These are phyloP conservation scores for Malurus melanocephalus DNA, from an alignment of 2,113 vertebrate genomes.

Conservation along the genomic window DNA sequence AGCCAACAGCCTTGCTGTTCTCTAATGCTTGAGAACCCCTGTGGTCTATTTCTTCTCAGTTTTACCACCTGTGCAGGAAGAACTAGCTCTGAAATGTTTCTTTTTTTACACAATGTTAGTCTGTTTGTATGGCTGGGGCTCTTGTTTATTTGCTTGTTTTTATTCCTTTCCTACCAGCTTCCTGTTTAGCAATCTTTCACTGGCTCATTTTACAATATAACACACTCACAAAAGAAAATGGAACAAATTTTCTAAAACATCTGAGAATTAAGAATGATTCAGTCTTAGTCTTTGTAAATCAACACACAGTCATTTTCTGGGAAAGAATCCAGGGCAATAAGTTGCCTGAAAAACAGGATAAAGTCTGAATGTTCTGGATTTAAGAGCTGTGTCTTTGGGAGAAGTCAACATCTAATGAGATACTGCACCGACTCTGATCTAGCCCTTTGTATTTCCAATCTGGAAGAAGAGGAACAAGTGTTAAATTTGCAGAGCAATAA, in stretches of 20 bases:
- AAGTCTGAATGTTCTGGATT: background rate
- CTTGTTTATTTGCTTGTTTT: background rate
- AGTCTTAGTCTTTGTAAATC: background rate
- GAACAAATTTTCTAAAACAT: background rate
- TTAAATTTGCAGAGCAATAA: background rate
- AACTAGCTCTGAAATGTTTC: background rate
- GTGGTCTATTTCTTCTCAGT: background rate
- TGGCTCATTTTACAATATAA: background rate
- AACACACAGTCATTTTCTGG: background rate
- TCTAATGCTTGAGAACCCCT: background rate
- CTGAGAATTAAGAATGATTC: background rate
- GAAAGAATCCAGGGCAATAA: background rate
- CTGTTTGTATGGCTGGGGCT: background rate
- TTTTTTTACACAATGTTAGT: background rate
- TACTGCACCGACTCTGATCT: background rate
- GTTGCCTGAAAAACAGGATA: background rate
- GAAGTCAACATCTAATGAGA: background rate
- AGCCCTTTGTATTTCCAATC: background rate
- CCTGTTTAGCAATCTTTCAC: background rate
- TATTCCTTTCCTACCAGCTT: background rate
- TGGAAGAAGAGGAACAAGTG: background rate
- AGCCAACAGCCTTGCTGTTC: background rate
- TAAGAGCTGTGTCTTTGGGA: background rate
- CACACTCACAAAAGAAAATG: background rate
- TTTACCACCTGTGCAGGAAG: background rate